Conservation (phyloP, 2,113 vertebrate genomes). For the Herpailurus yagouaroundi region DNA sequence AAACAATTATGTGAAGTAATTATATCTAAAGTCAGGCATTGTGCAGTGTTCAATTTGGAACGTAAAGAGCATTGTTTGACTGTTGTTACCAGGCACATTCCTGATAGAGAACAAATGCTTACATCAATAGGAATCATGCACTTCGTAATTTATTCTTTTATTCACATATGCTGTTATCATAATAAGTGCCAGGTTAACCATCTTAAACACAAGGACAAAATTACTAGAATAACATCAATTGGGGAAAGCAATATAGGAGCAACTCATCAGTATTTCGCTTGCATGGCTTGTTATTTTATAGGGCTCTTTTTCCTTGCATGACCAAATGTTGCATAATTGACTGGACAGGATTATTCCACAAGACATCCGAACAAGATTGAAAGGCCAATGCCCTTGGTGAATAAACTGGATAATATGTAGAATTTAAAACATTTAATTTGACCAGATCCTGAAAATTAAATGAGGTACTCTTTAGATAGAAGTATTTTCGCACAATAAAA, state of each 20-base stretch:
- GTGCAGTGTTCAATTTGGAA: slow-evolving; percentile 77
- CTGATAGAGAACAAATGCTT: slow-evolving; percentile 75
- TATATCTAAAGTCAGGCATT: slow-evolving; percentile 82
- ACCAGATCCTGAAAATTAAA: neutral
- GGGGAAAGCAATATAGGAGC: neutral
- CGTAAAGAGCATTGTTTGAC: slow-evolving; percentile 72
- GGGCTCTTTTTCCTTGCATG: slow-evolving; percentile 47
- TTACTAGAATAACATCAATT: slow-evolving; percentile 54
- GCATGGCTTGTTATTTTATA: slow-evolving; percentile 51
- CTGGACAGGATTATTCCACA: slow-evolving; percentile 41
- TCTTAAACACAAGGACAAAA: slow-evolving; percentile 69
- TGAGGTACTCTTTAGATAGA: neutral
- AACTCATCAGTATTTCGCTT: slow-evolving; percentile 62
- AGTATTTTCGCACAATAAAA: slow-evolving; percentile 20
- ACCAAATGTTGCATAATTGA: slow-evolving; percentile 45
- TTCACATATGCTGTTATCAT: slow-evolving; percentile 68
- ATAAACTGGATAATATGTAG: neutral
- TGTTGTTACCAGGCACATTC: slow-evolving; percentile 72
- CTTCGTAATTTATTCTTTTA: slow-evolving; percentile 80
- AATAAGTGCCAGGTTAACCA: slow-evolving; percentile 70
- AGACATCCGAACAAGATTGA: neutral
- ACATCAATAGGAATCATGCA: slow-evolving; percentile 65
- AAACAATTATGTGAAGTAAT: slow-evolving; percentile 86
- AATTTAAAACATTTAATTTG: slow-evolving; percentile 2
- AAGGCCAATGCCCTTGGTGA: neutral